Evolutionary conservation across 2,797 vertebrate genomes (phyloP), one percentile per base, ranked within the genome.

Genomic region (Protonibea diacanthus): DNA sequence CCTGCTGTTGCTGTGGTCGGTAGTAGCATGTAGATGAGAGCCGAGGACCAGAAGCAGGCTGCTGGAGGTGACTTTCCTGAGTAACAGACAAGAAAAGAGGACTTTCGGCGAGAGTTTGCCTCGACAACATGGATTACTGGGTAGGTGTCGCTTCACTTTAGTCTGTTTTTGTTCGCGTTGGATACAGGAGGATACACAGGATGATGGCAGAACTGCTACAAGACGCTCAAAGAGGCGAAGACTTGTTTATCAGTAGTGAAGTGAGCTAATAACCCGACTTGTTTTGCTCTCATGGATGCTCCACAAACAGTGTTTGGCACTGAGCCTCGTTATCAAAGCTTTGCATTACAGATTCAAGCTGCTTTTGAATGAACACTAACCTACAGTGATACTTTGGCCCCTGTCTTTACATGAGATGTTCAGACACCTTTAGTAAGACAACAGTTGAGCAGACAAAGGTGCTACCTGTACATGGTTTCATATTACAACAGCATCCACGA

Each of bases 51-150:
- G 3, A 15, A 86, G 82, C 85, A 82, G 84, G 70, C 84, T 51
- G 65, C 82, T 61, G 81, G 83, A 87, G 84, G 76, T 77, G 76
- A 89, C 88, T 90, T 89, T 57, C 48, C 61, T 4, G 10, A 81
- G 66, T 51, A 77, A 82, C 51, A 49, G 17, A 76, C 71, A 52
- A 70, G 66, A 82, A 72, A 71, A 55, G 12, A 65, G 62, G 63
- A 44, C 40, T 79, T 82, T 82, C 44, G 44, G 65, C 48, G 64
- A 63, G 45, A 58, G 63, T 65, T 76, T 70, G n/a, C 55, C 74
- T 71, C 79, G 56, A 80, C 86, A 78, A 80, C 85, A 96, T 96
- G 95, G 94, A 95, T 72, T 94, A 94, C 86, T 89, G 87, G 95
- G 95, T 96, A 88, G 78, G 95, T 91, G 51, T 64, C 21, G 23